Conservation (phyloP, 2,888 invertebrate genomes). For the Nemurella pictetii region DNA sequence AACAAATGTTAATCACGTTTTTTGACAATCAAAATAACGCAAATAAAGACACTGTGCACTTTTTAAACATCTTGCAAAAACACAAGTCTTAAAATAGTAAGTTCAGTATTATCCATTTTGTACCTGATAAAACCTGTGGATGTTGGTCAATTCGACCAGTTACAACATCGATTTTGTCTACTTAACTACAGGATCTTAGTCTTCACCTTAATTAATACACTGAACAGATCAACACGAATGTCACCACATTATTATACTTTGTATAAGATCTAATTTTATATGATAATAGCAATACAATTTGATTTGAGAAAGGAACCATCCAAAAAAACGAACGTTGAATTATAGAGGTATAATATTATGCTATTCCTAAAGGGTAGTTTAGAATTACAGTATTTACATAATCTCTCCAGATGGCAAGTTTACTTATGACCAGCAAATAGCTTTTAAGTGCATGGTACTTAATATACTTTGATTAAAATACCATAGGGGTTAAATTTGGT, state of each 20-base stretch:
- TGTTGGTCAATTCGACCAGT: not conserved
- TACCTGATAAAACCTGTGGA: slow-evolving; percentile 1
- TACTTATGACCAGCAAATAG: not conserved
- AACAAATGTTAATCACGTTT: not conserved
- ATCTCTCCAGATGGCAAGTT: not conserved
- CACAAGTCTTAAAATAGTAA: not conserved
- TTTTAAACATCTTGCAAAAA: not conserved
- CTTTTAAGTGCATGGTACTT: not conserved
- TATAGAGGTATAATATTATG: not conserved
- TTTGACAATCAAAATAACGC: not conserved
- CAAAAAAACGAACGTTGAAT: not conserved
- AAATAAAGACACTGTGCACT: not conserved
- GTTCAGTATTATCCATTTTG: not conserved
- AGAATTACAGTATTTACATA: not conserved
- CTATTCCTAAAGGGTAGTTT: not conserved
- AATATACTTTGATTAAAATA: not conserved
- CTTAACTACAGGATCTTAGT: not conserved
- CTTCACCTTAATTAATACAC: not conserved
- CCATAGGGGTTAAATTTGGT: not conserved
- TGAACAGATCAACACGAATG: not conserved
- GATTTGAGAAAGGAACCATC: not conserved
- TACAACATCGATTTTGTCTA: not conserved
- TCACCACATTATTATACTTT: not conserved
- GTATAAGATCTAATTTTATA: not conserved
- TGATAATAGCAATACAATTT: not conserved